Percentiles rank a stretch among this genome's conserved stretches.
These are phyloP conservation scores for Cinara cedri DNA, from an alignment of 2,888 invertebrate genomes.

Conservation along the genomic window DNA sequence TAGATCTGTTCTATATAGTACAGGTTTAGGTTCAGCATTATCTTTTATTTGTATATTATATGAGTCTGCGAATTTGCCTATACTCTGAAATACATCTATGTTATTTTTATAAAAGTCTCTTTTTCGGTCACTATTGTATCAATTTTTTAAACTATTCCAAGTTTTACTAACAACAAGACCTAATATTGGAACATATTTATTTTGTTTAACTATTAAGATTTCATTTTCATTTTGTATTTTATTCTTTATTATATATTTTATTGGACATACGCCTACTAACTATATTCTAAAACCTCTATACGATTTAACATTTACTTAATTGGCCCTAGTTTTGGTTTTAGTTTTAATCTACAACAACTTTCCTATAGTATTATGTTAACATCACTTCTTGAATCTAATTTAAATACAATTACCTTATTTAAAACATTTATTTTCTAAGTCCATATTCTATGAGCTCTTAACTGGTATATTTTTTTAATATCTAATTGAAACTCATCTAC, in stretches of 20 bases:
- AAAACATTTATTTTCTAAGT: background rate
- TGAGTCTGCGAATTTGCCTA: slow-evolving; percentile 2
- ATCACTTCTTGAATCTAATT: slow-evolving; percentile 4
- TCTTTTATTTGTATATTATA: slow-evolving; percentile 28
- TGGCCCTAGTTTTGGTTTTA: background rate
- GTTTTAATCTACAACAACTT: background rate
- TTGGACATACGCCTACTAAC: background rate
- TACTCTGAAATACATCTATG: slow-evolving; percentile 4
- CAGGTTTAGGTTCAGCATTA: slow-evolving; percentile 29
- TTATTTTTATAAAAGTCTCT: background rate
- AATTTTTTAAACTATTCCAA: slow-evolving; percentile 13
- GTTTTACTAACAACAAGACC: slow-evolving; percentile 22
- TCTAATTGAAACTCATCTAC: background rate
- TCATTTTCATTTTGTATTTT: background rate
- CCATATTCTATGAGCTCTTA: background rate
- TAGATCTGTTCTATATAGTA: slow-evolving; percentile 58
- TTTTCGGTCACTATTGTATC: background rate
- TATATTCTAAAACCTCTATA: slow-evolving; percentile 2
- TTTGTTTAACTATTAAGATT: background rate
- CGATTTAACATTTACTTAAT: background rate
- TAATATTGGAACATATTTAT: slow-evolving; percentile 14
- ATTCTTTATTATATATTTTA: background rate
- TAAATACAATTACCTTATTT: background rate
- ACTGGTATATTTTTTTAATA: background rate
- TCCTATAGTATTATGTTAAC: slow-evolving; percentile 1